Evolutionary conservation across 35 echinoderm and acorn worm genomes (phyloP).

Genomic region (Anneissia japonica): DNA sequence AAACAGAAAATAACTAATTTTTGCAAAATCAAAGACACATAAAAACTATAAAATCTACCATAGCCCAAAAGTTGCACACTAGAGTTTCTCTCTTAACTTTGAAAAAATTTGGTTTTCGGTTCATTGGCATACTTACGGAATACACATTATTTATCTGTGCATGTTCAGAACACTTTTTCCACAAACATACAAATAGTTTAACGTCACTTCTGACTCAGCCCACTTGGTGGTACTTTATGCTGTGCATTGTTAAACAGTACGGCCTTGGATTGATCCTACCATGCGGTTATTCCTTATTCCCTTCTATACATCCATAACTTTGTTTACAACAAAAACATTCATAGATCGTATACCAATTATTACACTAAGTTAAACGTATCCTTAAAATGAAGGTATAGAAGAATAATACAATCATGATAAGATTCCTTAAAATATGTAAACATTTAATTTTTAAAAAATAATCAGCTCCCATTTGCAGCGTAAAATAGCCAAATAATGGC

Average conservation of each 20-base stretch:
- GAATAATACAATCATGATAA: too few species aligned
- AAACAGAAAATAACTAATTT: too few species aligned
- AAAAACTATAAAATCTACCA: too few species aligned
- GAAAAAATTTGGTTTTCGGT: not conserved
- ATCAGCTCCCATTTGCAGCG: too few species aligned
- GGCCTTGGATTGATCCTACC: too few species aligned
- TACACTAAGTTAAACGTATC: not conserved
- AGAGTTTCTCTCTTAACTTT: not conserved
- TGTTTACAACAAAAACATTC: not conserved
- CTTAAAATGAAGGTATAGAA: not conserved
- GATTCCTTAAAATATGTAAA: too few species aligned
- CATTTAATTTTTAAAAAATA: too few species aligned
- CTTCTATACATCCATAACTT: not conserved
- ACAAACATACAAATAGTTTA: not conserved
- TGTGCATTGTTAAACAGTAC: not conserved
- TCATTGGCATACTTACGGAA: not conserved
- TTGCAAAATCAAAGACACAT: too few species aligned
- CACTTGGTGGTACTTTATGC: not conserved
- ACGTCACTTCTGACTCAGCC: not conserved
- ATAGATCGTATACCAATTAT: not conserved
- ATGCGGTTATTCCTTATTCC: not conserved
- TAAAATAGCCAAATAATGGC: too few species aligned
- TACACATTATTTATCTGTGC: not conserved
- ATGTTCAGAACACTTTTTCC: not conserved
- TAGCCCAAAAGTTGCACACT: not conserved